Conservation (phyloP, 2,888 invertebrate species). For the Pseudoips prasinana region DNA sequence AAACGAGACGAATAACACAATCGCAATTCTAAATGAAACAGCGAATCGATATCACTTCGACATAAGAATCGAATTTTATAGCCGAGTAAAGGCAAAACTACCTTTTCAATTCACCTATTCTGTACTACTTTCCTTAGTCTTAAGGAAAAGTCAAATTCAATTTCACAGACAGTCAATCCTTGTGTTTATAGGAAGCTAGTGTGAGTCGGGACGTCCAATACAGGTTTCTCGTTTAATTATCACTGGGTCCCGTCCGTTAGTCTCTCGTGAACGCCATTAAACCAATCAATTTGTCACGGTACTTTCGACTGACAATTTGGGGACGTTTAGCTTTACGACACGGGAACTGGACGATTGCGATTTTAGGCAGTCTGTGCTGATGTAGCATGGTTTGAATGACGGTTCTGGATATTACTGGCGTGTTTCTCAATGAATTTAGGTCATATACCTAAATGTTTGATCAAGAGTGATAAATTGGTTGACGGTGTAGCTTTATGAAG, state of each 20-base stretch:
- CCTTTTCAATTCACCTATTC: constrained; percentile 36
- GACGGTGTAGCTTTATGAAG: no score
- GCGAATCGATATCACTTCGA: constrained; percentile 4
- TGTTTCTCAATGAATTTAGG: no score
- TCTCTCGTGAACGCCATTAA: constrained; percentile 38
- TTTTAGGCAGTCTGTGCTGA: constrained; percentile 10
- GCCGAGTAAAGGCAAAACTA: constrained; percentile 17
- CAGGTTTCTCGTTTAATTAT: constrained; percentile 39
- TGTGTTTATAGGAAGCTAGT: constrained; percentile 30
- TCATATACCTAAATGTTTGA: no score
- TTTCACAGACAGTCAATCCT: constrained; percentile 35
- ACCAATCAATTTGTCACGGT: constrained; percentile 42
- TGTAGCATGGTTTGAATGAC: neutral
- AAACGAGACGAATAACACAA: no score
- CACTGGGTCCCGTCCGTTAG: constrained; percentile 34
- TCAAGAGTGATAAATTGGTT: no score
- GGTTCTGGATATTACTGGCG: no score
- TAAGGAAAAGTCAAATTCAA: constrained; percentile 38
- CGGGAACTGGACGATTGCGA: constrained; percentile 12
- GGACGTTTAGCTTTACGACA: constrained; percentile 20
- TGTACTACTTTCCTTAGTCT: constrained; percentile 33
- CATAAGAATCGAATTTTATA: constrained; percentile 30
- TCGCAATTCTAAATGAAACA: constrained; percentile 3
- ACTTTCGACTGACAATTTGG: constrained; percentile 31
- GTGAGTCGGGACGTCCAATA: constrained; percentile 32